Conservation (phyloP, 2,797 vertebrate species). For the Neostethus bicornis region DNA sequence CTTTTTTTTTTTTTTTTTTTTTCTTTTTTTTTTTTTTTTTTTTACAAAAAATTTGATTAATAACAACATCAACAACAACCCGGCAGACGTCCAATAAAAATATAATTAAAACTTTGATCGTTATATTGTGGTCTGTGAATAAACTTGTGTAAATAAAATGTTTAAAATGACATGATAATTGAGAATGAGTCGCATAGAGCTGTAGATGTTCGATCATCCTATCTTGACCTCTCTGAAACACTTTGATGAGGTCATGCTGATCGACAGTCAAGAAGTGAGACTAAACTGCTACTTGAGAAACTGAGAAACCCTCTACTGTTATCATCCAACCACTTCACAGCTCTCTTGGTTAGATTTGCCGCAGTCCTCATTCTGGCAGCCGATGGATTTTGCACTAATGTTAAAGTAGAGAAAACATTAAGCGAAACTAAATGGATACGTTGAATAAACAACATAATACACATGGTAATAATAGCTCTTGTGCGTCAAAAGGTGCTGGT, state of each 20-base stretch:
- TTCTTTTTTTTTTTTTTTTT: too few species aligned
- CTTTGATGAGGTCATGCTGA: conserved; percentile 46
- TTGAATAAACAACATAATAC: background rate
- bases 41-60: too few species aligned
- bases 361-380: conserved; percentile 13
- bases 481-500: background rate
- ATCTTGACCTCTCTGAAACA: conserved; percentile 22
- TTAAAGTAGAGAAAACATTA: conserved; percentile 1
- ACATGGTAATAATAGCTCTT: background rate
- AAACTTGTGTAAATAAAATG: background rate
- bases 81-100: too few species aligned
- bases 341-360: conserved; percentile 30
- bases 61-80: too few species aligned
- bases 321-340: too few species aligned
- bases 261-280: conserved; percentile 60
- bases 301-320: too few species aligned
- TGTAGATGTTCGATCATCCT: conserved; percentile 21
- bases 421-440: background rate
- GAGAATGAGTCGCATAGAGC: background rate
- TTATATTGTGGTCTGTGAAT: too few species aligned
- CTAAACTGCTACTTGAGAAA: conserved; percentile 65
- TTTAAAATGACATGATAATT: background rate
- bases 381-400: conserved; percentile 22
- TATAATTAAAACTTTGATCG: too few species aligned
- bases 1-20: too few species aligned